Base-by-base conservation (phyloP, 2,888 invertebrate genomes). In the Aricia artaxerxes region DNA sequence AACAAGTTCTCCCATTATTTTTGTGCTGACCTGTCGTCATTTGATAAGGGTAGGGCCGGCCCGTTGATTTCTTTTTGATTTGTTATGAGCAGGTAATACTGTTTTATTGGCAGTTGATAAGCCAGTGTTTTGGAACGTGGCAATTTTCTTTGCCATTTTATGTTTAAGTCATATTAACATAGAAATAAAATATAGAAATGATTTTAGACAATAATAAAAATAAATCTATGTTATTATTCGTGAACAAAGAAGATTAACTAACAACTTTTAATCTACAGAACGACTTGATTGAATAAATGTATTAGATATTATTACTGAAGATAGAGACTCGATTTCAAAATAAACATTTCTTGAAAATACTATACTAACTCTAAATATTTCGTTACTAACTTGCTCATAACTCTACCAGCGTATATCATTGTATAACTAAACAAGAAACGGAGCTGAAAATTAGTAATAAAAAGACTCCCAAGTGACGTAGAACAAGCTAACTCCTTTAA, bases 41-140 rank as follows among this genome's bases (percentile, higher is more conserved):
- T 88, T 92, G 92, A 92, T 91, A 92, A 92, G 92, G 91, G 92
- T 90, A 88, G 85, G 87, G 88, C 88, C 84, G 88, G 89, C 91
- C 90, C 91, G 92, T 89, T 93, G 92, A 94, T 93, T 92, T 90
- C 87, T 85, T 90, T 94, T 94, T 92, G 92, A 94, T 93, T 91
- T 87, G 88, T 57, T 76, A 76, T 76, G 76, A 76, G 35, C 76
- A 76, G 76, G 57, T 75, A 75, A 75, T 49, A 73, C 69, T 44
- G 31, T 44, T 40, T 44, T 73, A 44, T 73, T 73, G 73, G 24
- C n/a, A 69, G 69, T 69, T 69, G 69, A 69, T 69, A 69, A 69
- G 69, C 69, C 31, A 64, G 64, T 69, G 35, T 69, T 69, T 69
- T 69, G 35, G 69, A 5, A 69, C 64, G 69, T 69, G 69, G 35